Percentiles rank a stretch among this genome's conserved stretches.
These are phyloP conservation scores for Anoplophora glabripennis DNA, from an alignment of 1,140 invertebrate genomes.

Conservation along the genomic window DNA sequence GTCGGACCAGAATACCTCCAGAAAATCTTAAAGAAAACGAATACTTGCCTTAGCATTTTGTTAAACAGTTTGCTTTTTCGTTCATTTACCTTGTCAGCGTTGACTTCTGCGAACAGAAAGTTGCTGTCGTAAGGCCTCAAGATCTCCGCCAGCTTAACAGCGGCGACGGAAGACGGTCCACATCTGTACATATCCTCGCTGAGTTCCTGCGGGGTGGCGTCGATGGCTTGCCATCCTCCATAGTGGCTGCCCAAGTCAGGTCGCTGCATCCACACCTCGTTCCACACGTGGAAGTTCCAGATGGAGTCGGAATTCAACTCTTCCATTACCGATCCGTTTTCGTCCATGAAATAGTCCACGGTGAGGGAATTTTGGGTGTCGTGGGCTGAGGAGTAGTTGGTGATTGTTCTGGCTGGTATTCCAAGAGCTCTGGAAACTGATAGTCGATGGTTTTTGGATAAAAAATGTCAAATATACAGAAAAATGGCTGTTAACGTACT, in stretches of 20 bases:
- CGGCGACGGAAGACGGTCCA: constrained; percentile 77
- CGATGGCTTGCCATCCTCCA: constrained; percentile 90
- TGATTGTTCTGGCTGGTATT: constrained; percentile 80
- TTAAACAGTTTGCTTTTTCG: not conserved
- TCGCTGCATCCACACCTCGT: constrained; percentile 90
- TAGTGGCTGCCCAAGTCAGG: constrained; percentile 73
- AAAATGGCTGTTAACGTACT: not conserved
- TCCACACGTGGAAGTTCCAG: constrained; percentile 97
- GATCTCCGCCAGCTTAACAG: constrained; percentile 80
- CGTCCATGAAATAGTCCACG: constrained; percentile 84
- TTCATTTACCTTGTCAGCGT: constrained; percentile 71
- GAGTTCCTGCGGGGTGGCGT: constrained; percentile 87
- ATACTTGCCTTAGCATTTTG: not conserved
- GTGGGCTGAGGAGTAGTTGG: constrained; percentile 87
- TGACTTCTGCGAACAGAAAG: constrained; percentile 87
- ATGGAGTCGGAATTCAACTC: constrained; percentile 81
- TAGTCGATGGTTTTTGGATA: not conserved
- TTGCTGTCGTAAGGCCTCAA: constrained; percentile 73
- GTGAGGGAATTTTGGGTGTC: constrained; percentile 89
- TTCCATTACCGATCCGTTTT: constrained; percentile 74
- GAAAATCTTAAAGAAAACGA: constrained; percentile 56
- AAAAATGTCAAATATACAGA: not conserved
- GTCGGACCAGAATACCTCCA: constrained; percentile 80
- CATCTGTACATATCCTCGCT: constrained; percentile 78
- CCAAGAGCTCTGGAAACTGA: constrained; percentile 81